A percentile compares a stretch with the other conserved stretches of the same genome.
These are phyloP conservation scores for Neosalanx taihuensis DNA, from an alignment of 2,797 vertebrate genomes.

Conservation along the genomic window DNA sequence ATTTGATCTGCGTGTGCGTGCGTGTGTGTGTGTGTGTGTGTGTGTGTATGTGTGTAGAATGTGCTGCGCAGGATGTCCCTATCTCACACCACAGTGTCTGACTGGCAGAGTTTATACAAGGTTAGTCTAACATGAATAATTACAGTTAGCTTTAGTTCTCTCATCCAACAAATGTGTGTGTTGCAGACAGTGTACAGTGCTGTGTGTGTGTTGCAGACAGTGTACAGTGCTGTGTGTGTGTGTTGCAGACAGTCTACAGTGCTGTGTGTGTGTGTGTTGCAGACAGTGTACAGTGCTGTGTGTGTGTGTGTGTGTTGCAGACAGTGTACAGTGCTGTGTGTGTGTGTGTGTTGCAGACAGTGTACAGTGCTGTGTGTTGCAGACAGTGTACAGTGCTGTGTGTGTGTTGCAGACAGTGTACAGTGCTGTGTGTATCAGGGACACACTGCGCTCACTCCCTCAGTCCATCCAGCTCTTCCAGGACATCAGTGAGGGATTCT, in stretches of 20 bases:
- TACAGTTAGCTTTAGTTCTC: too few relatives aligned
- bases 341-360: too few relatives aligned
- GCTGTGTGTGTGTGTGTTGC: too few relatives aligned
- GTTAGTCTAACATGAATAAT: conserved; percentile 46
- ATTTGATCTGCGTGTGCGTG: background rate
- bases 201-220: conserved; percentile 67
- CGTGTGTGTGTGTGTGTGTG: conserved; percentile 1
- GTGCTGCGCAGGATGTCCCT: conserved; percentile 90
- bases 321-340: too few relatives aligned
- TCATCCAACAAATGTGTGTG: too few relatives aligned
- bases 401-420: conserved; percentile 75
- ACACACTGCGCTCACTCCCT: conserved; percentile 83
- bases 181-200: too few relatives aligned
- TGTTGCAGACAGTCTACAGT: too few relatives aligned
- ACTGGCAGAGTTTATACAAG: conserved; percentile 95
- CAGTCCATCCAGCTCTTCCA: conserved; percentile 84
- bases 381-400: too few relatives aligned
- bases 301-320: too few relatives aligned
- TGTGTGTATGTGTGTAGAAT: conserved; percentile 61
- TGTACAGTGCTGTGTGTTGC: too few relatives aligned
- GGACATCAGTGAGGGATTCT: conserved; percentile 82
- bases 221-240: conserved; percentile 82
- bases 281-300: too few relatives aligned
- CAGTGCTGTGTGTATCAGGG: conserved; percentile 87
- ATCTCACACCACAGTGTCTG: conserved; percentile 85